Base-by-base conservation (phyloP, 2,888 invertebrate genomes). In the Epiperipatus broadwayi region DNA sequence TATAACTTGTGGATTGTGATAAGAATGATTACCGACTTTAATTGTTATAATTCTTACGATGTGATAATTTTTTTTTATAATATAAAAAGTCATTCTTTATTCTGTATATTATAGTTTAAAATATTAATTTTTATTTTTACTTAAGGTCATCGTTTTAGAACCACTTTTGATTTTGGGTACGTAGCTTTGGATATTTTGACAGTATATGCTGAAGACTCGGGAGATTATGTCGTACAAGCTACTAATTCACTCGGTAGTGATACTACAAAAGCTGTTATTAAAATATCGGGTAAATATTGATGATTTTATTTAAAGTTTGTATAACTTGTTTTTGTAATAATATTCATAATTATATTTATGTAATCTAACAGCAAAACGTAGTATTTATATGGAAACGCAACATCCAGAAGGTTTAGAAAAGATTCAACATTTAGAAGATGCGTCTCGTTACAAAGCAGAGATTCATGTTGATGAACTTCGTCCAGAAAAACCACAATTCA, bases 161-260 rank as follows among this genome's bases (percentile, higher is more conserved):
- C 89, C 3, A 83, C 81, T 2, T 83, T 89, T 54, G 95, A 97
- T 59, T 95, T 97, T 60, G 95, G 95, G 45, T 93, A 81, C 57
- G 93, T 93, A 19, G 85, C 91, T 21, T 66, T 97, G 49, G 95
- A 97, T 56, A 83, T 97, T 49, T 67, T 91, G 38, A 93, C 93
- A 58, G 87, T 89, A 31, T 89, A 91, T 57, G 78, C 89, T 27
- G 93, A 95, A 66, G 95, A 97, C 57, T 78, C 81, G 39, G 95
- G 95, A 43, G 81, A 84, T 35, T 95, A 93, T 59, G 85, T 85
- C 75, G 91, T 91, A 66, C 78, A 78, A 59, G 93, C 91, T 33
- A 76, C 76, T 50, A 95, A 95, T 60, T 78, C 80, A 39, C 84
- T 79, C 43, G 95, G 95, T 46, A 85, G 91, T 69, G 91, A 87